phyloP scores from a whole-genome alignment of 2,113 vertebrate species.

The Calyptomena viridis region DNA sequence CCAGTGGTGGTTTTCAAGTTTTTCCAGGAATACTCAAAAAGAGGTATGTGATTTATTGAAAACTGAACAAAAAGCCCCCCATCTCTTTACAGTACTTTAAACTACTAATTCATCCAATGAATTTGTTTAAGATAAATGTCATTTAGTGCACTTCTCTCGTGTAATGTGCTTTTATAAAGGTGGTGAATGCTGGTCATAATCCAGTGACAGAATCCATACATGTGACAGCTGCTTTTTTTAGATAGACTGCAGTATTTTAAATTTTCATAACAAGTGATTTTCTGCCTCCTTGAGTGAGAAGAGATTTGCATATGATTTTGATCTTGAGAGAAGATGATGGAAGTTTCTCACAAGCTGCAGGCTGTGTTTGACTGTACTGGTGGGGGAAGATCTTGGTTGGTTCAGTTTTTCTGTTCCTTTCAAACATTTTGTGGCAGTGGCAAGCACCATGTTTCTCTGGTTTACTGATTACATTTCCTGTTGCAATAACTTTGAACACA shows the following conservation, averaged over 20 bases:
- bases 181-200: not conserved
- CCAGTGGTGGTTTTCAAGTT: constrained; percentile 94
- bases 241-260: not conserved
- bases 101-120: not conserved
- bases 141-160: not conserved
- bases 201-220: not conserved
- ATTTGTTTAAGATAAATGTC: not conserved
- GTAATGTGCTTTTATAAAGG: not conserved
- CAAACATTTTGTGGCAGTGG: not conserved
- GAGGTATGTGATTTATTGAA: constrained; percentile 71
- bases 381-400: not conserved
- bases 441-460: not conserved
- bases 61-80: not conserved
- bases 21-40: constrained; percentile 71
- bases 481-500: not conserved
- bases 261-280: not conserved
- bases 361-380: not conserved
- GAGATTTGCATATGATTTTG: constrained; percentile 18
- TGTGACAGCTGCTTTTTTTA: not conserved
- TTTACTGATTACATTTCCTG: not conserved
- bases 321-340: not conserved
- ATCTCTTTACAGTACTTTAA: not conserved
- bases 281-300: not conserved
- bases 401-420: not conserved
- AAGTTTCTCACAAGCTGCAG: not conserved